Evolutionary conservation across 92 coral and sea anemone genomes (phyloP).

Genomic region (Phenganax stokvisi): DNA sequence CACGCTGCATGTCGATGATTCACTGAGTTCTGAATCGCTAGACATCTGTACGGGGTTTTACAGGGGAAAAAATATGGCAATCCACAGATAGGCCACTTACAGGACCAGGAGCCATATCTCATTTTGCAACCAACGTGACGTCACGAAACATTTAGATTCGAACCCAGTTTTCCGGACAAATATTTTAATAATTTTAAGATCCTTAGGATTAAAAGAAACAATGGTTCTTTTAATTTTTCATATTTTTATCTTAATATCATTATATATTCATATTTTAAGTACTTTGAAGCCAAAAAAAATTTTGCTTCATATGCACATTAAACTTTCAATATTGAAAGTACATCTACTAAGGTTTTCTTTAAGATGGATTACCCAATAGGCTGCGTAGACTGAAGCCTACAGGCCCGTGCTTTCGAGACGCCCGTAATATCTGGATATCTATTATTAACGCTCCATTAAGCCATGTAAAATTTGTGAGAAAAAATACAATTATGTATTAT

Average conservation of each 20-base stretch:
- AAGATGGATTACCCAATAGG: too few relatives aligned
- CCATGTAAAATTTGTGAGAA: too few relatives aligned
- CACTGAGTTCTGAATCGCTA: conserved; percentile 39
- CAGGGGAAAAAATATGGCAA: background rate
- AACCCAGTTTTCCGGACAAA: conserved; percentile 22
- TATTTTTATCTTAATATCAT: background rate
- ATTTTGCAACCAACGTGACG: conserved; percentile 31
- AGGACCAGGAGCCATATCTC: too few relatives aligned
- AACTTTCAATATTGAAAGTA: background rate
- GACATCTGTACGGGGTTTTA: conserved; percentile 1
- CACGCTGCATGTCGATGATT: background rate
- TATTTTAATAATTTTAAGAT: background rate
- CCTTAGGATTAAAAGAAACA: background rate
- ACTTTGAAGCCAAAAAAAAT: background rate
- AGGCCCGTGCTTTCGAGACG: too few relatives aligned
- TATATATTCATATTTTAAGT: background rate
- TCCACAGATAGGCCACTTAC: background rate
- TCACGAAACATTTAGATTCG: conserved; percentile 1
- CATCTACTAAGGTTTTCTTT: too few relatives aligned
- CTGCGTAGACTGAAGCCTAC: too few relatives aligned
- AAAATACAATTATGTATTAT: too few relatives aligned
- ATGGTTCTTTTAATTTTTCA: background rate
- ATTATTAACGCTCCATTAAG: too few relatives aligned
- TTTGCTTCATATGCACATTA: conserved; percentile 43
- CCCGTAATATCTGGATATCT: too few relatives aligned